Conservation (phyloP, 1,140 invertebrate species). For the Telenomus remus region DNA sequence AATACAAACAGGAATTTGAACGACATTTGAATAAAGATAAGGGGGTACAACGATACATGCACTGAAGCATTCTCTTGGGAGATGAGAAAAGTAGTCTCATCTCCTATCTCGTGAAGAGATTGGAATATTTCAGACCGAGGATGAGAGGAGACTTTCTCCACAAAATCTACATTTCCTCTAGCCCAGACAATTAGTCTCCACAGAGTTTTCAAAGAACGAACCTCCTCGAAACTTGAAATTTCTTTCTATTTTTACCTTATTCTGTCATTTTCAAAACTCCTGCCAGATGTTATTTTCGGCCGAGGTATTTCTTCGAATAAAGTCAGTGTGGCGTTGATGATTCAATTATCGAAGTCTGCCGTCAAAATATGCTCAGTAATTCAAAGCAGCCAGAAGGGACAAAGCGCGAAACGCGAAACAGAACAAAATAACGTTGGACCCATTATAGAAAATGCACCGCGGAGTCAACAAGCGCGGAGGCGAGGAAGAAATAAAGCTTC, state of each 20-base stretch:
- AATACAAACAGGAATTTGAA: conserved; percentile 44
- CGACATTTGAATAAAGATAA: conserved; percentile 66
- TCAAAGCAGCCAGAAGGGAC: too few relatives aligned
- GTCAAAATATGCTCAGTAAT: too few relatives aligned
- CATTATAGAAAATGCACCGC: conserved; percentile 50
- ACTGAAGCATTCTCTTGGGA: conserved; percentile 63
- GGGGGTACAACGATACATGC: conserved; percentile 56
- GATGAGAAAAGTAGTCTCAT: conserved; percentile 67
- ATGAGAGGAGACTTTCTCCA: conserved; percentile 13
- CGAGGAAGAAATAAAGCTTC: conserved; percentile 52
- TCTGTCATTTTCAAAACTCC: too few relatives aligned
- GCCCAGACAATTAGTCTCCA: conserved; percentile 41
- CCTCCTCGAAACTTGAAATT: too few relatives aligned
- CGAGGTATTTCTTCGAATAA: too few relatives aligned
- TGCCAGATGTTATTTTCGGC: too few relatives aligned
- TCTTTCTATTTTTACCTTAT: too few relatives aligned
- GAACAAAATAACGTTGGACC: conserved; percentile 29
- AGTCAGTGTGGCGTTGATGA: too few relatives aligned
- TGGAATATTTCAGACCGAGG: conserved; percentile 70
- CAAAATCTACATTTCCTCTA: too few relatives aligned
- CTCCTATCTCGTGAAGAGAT: conserved; percentile 65
- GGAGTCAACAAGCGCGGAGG: conserved; percentile 48
- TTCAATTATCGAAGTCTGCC: too few relatives aligned
- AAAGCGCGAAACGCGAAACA: too few relatives aligned
- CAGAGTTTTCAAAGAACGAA: conserved; percentile 24